Percentiles rank a stretch among this genome's conserved stretches.
These are phyloP conservation scores for Seira sanloemensis DNA, from an alignment of 2,888 invertebrate genomes.

Conservation along the genomic window DNA sequence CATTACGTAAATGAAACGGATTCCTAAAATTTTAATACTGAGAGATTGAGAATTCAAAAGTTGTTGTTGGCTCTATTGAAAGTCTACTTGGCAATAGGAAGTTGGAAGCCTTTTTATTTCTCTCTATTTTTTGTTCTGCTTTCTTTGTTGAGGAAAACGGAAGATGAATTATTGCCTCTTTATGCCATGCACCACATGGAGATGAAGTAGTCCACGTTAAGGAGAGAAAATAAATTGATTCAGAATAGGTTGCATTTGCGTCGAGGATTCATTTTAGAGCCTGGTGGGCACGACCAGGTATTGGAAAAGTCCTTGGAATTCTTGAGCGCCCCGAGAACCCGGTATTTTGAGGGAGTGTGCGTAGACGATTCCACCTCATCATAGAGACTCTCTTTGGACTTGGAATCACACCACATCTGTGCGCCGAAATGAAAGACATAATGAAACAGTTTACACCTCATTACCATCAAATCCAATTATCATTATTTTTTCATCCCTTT, in stretches of 20 bases:
- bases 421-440: background rate
- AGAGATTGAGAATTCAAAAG: background rate
- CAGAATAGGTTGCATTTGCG: slow-evolving; percentile 57
- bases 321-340: slow-evolving; percentile 45
- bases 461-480: slow-evolving; percentile 16
- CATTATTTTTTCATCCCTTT: slow-evolving; percentile 1
- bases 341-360: slow-evolving; percentile 64
- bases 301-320: slow-evolving; percentile 65
- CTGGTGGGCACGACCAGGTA: slow-evolving; percentile 54
- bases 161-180: background rate
- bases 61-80: background rate
- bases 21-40: too few relatives aligned
- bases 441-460: slow-evolving; percentile 6
- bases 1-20: background rate
- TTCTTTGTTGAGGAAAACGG: slow-evolving; percentile 8
- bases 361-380: slow-evolving; percentile 65
- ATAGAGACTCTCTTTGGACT: slow-evolving; percentile 62
- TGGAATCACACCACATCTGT: slow-evolving; percentile 68
- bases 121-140: background rate
- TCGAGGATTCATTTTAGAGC: slow-evolving; percentile 63
- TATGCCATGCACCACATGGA: background rate
- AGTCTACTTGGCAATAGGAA: background rate
- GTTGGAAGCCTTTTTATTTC: background rate
- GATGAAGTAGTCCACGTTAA: too few relatives aligned
- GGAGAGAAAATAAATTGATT: background rate